Evolutionary conservation across 2,888 invertebrate species (phyloP).

Genomic region (Shargacucullia verbasci): DNA sequence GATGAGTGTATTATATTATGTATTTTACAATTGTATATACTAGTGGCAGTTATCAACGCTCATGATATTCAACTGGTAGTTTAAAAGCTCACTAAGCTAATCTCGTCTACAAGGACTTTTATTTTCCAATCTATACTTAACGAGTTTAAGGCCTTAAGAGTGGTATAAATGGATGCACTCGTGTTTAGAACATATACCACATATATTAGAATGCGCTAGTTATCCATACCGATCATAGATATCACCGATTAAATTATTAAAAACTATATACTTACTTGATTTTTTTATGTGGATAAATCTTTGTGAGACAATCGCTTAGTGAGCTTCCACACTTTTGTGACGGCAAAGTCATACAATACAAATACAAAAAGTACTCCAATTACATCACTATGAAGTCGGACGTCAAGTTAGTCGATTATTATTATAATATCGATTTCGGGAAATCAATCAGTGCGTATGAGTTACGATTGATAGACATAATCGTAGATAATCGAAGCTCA

Average conservation of each 20-base stretch:
- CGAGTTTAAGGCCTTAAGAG: conserved; percentile 31
- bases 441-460: conserved; percentile 53
- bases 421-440: conserved; percentile 45
- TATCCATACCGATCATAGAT: too few relatives aligned
- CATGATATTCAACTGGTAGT: conserved; percentile 64
- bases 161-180: conserved; percentile 1
- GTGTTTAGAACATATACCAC: too few relatives aligned
- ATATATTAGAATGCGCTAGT: too few relatives aligned
- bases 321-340: conserved; percentile 60
- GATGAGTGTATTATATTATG: conserved; percentile 74
- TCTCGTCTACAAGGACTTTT: conserved; percentile 22
- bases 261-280: too few relatives aligned
- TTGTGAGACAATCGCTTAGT: conserved; percentile 34
- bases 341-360: conserved; percentile 65
- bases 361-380: conserved; percentile 59
- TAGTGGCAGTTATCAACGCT: conserved; percentile 87
- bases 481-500: conserved; percentile 73
- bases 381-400: conserved; percentile 68
- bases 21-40: conserved; percentile 81
- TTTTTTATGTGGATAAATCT: conserved; percentile 3
- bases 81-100: conserved; percentile 57
- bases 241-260: too few relatives aligned
- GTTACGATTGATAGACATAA: conserved; percentile 39
- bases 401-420: conserved; percentile 62
- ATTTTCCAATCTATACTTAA: conserved; percentile 13